Evolutionary conservation across 2,113 vertebrate species (phyloP).

Genomic region (Channa argus): DNA sequence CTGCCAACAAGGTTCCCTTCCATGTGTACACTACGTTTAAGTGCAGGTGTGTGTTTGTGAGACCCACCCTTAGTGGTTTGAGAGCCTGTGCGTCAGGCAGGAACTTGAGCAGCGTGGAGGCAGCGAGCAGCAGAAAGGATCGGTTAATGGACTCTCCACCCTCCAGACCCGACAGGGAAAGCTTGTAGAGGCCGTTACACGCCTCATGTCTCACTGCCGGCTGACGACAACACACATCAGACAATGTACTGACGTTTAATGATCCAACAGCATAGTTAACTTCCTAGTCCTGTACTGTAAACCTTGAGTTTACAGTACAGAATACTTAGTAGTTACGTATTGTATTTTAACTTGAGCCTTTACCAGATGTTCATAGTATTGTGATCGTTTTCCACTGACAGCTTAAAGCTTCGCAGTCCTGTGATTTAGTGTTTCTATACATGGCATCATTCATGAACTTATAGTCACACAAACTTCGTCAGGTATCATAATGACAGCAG

Average conservation of each 20-base stretch:
- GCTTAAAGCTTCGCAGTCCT: no score
- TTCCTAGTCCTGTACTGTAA: no score
- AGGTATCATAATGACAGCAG: no score
- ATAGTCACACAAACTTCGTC: no score
- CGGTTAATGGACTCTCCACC: constrained; percentile 97
- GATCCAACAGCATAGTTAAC: no score
- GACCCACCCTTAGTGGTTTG: constrained; percentile 90
- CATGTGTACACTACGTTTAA: not conserved
- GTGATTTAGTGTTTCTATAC: no score
- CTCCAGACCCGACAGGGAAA: constrained; percentile 95
- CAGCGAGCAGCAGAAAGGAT: constrained; percentile 95
- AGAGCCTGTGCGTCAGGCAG: constrained; percentile 97
- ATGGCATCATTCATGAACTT: no score
- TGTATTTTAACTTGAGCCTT: no score
- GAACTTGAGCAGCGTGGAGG: constrained; percentile 97
- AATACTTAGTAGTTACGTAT: no score
- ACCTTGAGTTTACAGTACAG: no score
- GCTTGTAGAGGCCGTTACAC: constrained; percentile 96
- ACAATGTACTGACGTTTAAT: not conserved
- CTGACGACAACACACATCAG: constrained; percentile 71
- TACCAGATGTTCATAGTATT: no score
- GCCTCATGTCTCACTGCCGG: constrained; percentile 97
- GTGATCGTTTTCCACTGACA: no score
- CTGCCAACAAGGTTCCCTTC: constrained; percentile 4
- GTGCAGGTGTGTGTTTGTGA: not conserved